Evolutionary conservation across 1,140 invertebrate species (phyloP).

Genomic region (Brachionus koreanus): DNA sequence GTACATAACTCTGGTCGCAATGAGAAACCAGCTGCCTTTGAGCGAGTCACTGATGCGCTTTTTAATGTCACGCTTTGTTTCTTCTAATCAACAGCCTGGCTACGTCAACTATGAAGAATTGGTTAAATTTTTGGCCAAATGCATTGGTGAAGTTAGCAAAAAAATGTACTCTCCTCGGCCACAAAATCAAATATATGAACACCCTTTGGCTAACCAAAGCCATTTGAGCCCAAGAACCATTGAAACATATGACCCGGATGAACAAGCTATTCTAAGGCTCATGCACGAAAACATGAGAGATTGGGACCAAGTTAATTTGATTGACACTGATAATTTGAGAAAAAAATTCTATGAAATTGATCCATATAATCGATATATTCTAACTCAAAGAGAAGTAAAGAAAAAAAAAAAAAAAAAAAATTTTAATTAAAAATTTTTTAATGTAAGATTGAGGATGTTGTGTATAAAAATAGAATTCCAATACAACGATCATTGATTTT

Average conservation of each 20-base stretch:
- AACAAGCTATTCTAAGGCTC: constrained; percentile 31
- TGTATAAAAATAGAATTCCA: constrained; percentile 42
- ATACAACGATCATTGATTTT: constrained; percentile 42
- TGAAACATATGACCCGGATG: constrained; percentile 29
- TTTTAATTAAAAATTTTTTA: not conserved
- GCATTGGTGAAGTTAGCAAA: constrained; percentile 27
- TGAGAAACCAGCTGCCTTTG: constrained; percentile 23
- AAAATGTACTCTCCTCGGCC: not conserved
- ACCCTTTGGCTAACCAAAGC: not conserved
- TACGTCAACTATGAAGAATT: constrained; percentile 42
- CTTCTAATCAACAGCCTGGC: not conserved
- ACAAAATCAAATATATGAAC: not conserved
- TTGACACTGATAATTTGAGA: constrained; percentile 33
- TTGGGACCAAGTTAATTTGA: constrained; percentile 40
- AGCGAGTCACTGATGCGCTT: constrained; percentile 29
- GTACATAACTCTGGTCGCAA: constrained; percentile 17
- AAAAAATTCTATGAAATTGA: constrained; percentile 40
- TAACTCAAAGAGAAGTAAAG: constrained; percentile 33
- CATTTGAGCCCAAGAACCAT: not conserved
- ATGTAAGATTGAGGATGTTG: constrained; percentile 39
- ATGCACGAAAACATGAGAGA: constrained; percentile 44
- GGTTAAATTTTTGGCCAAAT: constrained; percentile 29
- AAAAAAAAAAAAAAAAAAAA: not conserved
- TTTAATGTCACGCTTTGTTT: constrained; percentile 42
- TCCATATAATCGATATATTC: constrained; percentile 37